Evolutionary conservation across 2,888 invertebrate species (phyloP).

Genomic region (Tipula helvola): DNA sequence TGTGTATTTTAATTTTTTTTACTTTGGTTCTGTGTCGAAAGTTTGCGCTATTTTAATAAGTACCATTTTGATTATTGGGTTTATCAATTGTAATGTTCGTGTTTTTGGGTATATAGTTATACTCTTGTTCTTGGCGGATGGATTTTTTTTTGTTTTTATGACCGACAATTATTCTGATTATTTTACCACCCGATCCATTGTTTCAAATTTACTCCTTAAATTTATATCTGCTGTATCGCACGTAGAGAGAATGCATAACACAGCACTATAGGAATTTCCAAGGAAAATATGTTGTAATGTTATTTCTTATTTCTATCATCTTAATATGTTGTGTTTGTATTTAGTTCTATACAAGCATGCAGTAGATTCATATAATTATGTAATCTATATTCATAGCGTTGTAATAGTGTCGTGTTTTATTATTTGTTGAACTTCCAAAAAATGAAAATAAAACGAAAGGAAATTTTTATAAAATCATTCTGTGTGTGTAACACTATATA

Average conservation of each 20-base stretch:
- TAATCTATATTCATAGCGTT: background rate
- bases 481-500: background rate
- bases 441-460: background rate
- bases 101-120: background rate
- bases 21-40: background rate
- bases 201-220: background rate
- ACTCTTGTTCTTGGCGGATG: background rate
- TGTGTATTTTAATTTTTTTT: background rate
- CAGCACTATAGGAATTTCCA: background rate
- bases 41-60: background rate
- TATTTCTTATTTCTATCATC: background rate
- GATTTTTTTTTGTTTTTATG: background rate
- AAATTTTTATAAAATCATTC: background rate
- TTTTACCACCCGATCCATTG: background rate
- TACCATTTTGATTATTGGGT: background rate
- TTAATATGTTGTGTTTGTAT: background rate
- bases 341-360: background rate
- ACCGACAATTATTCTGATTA: background rate
- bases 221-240: background rate
- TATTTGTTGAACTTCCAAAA: background rate
- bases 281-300: background rate
- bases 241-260: background rate
- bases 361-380: background rate
- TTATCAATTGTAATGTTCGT: background rate
- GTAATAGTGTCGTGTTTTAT: slow-evolving; percentile 4